phyloP scores from a whole-genome alignment of 2,113 vertebrate genomes.

The Pygathrix nemaeus region DNA sequence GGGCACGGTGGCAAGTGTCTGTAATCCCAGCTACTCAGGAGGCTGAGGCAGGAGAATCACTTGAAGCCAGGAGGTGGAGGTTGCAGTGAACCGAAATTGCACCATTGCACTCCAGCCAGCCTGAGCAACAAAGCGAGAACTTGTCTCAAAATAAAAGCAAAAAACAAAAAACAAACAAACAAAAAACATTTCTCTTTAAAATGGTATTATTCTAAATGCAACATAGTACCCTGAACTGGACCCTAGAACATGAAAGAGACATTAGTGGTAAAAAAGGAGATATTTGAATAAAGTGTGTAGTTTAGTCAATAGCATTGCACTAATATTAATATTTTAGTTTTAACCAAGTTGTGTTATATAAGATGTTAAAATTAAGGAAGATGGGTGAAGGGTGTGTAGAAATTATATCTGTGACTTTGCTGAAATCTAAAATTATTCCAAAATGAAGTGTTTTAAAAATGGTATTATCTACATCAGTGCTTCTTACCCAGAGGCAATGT shows the following conservation, averaged over 20 bases:
- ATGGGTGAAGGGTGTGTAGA: not conserved
- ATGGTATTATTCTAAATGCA: not conserved
- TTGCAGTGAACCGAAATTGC: too few relatives aligned
- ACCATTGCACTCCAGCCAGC: too few relatives aligned
- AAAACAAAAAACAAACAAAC: too few relatives aligned
- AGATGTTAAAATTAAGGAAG: not conserved
- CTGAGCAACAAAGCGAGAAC: too few relatives aligned
- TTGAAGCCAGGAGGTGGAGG: too few relatives aligned
- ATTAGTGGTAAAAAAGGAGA: not conserved
- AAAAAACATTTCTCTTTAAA: not conserved
- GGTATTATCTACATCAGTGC: not conserved
- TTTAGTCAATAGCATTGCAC: not conserved
- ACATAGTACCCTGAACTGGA: not conserved
- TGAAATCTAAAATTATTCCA: not conserved
- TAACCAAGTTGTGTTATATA: not conserved
- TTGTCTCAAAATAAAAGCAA: too few relatives aligned
- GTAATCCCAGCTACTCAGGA: too few relatives aligned
- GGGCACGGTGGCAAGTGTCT: too few relatives aligned
- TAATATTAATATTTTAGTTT: not conserved
- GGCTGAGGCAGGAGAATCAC: too few relatives aligned
- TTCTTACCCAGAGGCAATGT: not conserved
- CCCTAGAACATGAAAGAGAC: not conserved
- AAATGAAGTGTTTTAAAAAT: not conserved
- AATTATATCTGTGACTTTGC: not conserved
- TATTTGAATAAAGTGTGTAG: not conserved